phyloP scores from a whole-genome alignment of 53 echinoderm and acorn worm species.

The Patiria pectinifera region DNA sequence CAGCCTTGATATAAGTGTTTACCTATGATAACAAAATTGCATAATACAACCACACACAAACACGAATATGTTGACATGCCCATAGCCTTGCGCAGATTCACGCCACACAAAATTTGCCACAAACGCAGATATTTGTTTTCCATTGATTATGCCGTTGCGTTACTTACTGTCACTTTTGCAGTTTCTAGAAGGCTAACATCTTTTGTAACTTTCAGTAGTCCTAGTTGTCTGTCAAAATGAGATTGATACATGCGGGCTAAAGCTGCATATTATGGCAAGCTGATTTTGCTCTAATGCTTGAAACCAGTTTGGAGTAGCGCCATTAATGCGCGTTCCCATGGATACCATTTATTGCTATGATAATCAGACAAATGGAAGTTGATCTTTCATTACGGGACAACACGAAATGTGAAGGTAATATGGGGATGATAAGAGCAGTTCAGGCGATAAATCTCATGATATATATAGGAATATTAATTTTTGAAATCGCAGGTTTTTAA shows the following conservation, averaged over 20 bases:
- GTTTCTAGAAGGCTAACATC: background rate
- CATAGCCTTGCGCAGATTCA: too few species aligned
- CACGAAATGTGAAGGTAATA: too few species aligned
- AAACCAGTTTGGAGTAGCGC: background rate
- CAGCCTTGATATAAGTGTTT: too few species aligned
- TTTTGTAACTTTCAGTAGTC: background rate
- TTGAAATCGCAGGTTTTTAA: too few species aligned
- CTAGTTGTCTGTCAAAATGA: background rate
- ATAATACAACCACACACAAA: too few species aligned
- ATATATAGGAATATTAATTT: too few species aligned
- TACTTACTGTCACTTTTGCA: background rate
- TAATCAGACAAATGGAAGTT: background rate
- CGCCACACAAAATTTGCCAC: too few species aligned
- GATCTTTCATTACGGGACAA: background rate
- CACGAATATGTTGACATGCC: too few species aligned
- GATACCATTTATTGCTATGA: slow-evolving; percentile 16
- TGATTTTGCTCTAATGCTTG: background rate
- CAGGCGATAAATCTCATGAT: too few species aligned
- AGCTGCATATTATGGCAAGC: background rate
- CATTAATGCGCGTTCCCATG: slow-evolving; percentile 7
- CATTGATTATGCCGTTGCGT: background rate
- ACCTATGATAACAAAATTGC: too few species aligned
- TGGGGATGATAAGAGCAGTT: too few species aligned
- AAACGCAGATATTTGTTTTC: too few species aligned
- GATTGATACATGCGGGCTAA: background rate